Evolutionary conservation across 2,888 invertebrate species (phyloP), one percentile per base, ranked within the genome.

Genomic region (Priapulus caudatus): DNA sequence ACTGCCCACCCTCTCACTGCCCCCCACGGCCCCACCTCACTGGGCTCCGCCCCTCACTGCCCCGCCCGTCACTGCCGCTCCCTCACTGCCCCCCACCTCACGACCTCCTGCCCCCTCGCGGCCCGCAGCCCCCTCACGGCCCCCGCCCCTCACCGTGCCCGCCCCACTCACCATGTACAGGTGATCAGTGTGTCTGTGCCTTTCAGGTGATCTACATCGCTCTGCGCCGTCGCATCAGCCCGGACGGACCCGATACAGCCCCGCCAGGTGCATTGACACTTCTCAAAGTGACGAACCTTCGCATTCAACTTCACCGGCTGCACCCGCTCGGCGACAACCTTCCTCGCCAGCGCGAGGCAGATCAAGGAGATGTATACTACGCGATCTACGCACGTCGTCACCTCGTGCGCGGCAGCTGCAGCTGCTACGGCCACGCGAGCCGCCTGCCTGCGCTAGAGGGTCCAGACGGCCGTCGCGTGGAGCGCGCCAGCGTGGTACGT

Each of bases 291-390:
- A 99, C 98, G 2, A 98, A 98, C 74, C 77, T 99, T 50, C 78
- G 98, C 60, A 85, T 99, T 53, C 90, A 91, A 67, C 91, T 99
- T 70, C 95, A 91, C 3, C 86, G 86, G 70, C 76, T 98, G 20
- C 97, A 97, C 67, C 97, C 97, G 2, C 78, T 98, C 21, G 98
- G 98, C 48, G 98, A 98, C 71, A 92, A 97, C 71, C 77, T 93
- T 56, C 75, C 98, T 50, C 95, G 95, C 69, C 84, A 84, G 66
- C 79, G 93, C 54, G 79, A 83, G 49, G 95, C 95, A 74, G 93
- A 95, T 66, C 87, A 89, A 67, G 93, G 97, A 73, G 99, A 99
- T 74, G 99, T 99, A 74, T 99, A 98, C 71, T 99, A 99, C 69
- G 83, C 92, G 23, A 86, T 99, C 60, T 88, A 86, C 62, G 90